Evolutionary conservation across 2,797 vertebrate genomes (phyloP).

Genomic region (Lithobates sylvaticus): DNA sequence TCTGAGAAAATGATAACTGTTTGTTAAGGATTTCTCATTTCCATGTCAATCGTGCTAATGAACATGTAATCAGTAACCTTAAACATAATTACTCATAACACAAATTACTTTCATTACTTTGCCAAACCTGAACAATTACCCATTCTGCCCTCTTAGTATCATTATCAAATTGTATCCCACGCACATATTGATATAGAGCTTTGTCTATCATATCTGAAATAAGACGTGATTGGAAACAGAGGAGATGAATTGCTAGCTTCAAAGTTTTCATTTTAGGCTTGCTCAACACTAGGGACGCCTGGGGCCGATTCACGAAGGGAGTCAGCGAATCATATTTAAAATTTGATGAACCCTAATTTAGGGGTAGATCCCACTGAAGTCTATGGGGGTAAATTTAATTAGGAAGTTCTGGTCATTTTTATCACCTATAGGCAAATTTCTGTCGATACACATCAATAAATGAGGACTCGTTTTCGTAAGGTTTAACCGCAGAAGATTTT

Average conservation of each 20-base stretch:
- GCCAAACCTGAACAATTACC: conserved; percentile 37
- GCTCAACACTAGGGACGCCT: no score
- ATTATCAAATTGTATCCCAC: not conserved
- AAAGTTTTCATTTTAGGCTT: not conserved
- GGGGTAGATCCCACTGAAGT: no score
- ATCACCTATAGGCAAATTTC: no score
- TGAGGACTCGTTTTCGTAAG: no score
- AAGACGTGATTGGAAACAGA: not conserved
- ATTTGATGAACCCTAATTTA: no score
- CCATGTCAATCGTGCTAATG: conserved; percentile 44
- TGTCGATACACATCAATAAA: no score
- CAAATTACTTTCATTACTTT: conserved; percentile 43
- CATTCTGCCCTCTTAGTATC: conserved; percentile 26
- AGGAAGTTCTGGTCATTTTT: no score
- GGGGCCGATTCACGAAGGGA: no score
- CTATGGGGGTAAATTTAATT: no score
- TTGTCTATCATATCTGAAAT: not conserved
- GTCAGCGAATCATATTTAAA: no score
- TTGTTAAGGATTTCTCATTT: conserved; percentile 19
- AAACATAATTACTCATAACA: conserved; percentile 44
- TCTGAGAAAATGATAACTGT: conserved; percentile 3
- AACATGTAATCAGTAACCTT: conserved; percentile 42
- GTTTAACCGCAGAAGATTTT: no score
- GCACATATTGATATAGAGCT: not conserved
- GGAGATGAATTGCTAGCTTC: not conserved